These are phyloP conservation scores for Melinopterus prodromus DNA, from an alignment of 2,888 invertebrate genomes.

Conservation along the genomic window DNA sequence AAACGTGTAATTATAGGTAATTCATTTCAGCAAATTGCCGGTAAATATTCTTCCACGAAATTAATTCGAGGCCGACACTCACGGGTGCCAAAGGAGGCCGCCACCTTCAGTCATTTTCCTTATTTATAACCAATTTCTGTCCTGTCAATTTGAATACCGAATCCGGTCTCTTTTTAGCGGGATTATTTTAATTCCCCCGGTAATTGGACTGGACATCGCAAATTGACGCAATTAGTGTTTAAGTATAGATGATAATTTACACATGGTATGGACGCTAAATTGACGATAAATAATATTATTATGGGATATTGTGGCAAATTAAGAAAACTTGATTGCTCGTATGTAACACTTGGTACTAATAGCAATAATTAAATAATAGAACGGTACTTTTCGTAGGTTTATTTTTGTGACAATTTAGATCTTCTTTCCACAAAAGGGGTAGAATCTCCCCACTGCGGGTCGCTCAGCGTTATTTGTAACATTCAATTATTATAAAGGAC, in stretches of 20 bases:
- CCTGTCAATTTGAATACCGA: background rate
- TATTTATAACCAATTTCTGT: conserved; percentile 18
- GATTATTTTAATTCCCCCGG: background rate
- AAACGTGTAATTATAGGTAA: conserved; percentile 19
- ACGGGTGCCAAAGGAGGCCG: conserved; percentile 15
- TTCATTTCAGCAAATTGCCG: conserved; percentile 25
- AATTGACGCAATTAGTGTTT: conserved; percentile 4
- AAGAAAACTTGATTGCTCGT: background rate
- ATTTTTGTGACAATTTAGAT: too few relatives aligned
- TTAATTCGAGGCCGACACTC: conserved; percentile 13
- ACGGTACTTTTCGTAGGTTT: background rate
- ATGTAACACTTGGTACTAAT: background rate
- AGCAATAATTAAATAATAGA: background rate
- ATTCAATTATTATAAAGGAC: background rate
- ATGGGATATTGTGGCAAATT: background rate
- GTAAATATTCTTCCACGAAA: conserved; percentile 22
- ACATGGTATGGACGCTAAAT: background rate
- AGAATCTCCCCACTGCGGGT: background rate
- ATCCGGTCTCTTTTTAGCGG: background rate
- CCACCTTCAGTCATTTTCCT: conserved; percentile 19
- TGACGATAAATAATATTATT: conserved; percentile 4
- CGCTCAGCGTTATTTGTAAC: background rate
- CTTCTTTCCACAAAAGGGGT: background rate
- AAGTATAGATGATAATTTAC: background rate
- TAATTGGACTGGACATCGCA: conserved; percentile 4